Conservation (phyloP, 2,797 vertebrate species). For the Paramormyrops hopkinsi region DNA sequence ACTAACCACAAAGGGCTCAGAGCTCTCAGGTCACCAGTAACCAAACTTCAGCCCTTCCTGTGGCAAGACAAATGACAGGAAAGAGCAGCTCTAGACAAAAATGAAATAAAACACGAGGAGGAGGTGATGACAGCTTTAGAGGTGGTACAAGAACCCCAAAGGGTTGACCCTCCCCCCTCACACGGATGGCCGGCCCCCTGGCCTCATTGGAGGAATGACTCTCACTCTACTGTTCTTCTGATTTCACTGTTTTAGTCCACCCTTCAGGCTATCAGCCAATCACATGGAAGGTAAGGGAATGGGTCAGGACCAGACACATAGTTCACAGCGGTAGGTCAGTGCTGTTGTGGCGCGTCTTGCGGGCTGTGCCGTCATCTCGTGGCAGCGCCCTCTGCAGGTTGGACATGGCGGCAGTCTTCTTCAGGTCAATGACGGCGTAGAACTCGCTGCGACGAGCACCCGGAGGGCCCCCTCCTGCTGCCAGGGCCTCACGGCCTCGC, state of each 20-base stretch:
- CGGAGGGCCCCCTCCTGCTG: constrained; percentile 43
- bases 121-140: background rate
- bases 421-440: constrained; percentile 93
- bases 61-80: constrained; percentile 6
- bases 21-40: background rate
- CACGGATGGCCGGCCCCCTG: background rate
- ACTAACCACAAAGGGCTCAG: background rate
- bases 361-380: constrained; percentile 88
- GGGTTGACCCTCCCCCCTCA: background rate
- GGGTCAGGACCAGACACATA: background rate
- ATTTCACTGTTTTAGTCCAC: constrained; percentile 14
- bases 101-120: background rate
- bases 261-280: constrained; percentile 37
- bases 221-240: background rate
- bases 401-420: constrained; percentile 98
- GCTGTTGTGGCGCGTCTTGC: constrained; percentile 99
- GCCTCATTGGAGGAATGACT: background rate
- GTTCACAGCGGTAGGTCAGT: constrained; percentile 93
- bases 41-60: background rate
- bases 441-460: constrained; percentile 77
- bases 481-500: constrained; percentile 50
- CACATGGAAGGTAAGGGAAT: background rate
- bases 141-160: background rate
- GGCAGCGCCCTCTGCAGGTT: constrained; percentile 94
- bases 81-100: background rate